Conservation (phyloP, 2,113 vertebrate species). For the Cryptoleucopteryx plumbea region DNA sequence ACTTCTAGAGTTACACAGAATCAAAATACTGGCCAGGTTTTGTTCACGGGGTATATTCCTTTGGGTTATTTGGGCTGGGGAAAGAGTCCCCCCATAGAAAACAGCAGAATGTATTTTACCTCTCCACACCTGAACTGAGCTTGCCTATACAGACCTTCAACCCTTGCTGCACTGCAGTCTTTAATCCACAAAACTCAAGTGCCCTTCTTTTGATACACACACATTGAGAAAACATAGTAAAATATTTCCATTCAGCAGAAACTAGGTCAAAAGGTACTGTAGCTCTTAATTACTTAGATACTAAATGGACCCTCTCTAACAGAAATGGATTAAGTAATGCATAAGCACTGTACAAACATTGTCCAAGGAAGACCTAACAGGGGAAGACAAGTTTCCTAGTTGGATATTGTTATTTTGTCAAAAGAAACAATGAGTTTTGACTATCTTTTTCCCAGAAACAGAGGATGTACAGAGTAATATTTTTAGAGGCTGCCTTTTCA, state of each 20-base stretch:
- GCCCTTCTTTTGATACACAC: not conserved
- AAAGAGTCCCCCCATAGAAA: not conserved
- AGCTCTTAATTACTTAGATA: not conserved
- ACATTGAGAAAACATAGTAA: not conserved
- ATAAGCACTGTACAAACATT: not conserved
- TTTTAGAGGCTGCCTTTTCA: not conserved
- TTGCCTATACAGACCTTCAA: not conserved
- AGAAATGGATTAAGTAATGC: not conserved
- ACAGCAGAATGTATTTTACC: not conserved
- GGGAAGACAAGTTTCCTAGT: not conserved
- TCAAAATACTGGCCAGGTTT: not conserved
- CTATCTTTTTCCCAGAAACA: not conserved
- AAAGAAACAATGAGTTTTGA: not conserved
- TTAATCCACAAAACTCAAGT: not conserved
- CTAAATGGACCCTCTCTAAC: not conserved
- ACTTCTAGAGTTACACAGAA: not conserved
- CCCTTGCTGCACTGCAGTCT: not conserved
- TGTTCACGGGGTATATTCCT: not conserved
- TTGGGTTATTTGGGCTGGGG: not conserved
- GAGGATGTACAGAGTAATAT: rapidly evolving
- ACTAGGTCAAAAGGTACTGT: not conserved
- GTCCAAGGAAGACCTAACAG: not conserved
- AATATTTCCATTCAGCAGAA: not conserved
- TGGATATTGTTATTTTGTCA: not conserved
- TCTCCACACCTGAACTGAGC: not conserved